Conservation (phyloP, 35 echinoderm and acorn worm species). For the Nesometra sesokonis region DNA sequence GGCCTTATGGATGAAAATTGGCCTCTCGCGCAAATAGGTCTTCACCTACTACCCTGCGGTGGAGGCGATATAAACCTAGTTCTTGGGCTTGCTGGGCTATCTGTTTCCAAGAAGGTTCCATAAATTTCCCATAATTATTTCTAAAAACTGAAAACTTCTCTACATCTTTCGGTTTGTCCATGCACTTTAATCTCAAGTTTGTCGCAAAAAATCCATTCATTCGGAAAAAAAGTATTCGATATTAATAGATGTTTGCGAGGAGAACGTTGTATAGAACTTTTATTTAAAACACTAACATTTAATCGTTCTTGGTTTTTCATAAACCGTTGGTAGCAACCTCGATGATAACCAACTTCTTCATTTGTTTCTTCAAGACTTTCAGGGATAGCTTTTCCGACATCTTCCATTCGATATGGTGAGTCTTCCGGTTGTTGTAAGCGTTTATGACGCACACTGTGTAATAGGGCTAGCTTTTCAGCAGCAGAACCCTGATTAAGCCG, state of each 20-base stretch:
- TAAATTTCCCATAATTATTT: slow-evolving; percentile 1
- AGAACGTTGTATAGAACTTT: not conserved
- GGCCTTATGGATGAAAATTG: slow-evolving; percentile 10
- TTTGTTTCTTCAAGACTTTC: slow-evolving; percentile 22
- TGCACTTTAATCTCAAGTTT: slow-evolving; percentile 4
- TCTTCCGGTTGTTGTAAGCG: too few species aligned
- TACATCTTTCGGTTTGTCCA: slow-evolving; percentile 18
- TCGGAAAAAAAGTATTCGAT: not conserved
- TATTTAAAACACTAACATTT: not conserved
- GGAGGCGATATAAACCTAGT: slow-evolving; percentile 17
- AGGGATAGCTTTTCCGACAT: slow-evolving; percentile 36
- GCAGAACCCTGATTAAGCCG: not conserved
- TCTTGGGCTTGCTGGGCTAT: slow-evolving; percentile 15
- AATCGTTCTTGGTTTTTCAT: slow-evolving; percentile 33
- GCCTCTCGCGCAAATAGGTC: slow-evolving; percentile 36
- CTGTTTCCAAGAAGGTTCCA: slow-evolving; percentile 32
- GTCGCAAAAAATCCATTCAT: slow-evolving; percentile 48
- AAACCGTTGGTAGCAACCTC: slow-evolving; percentile 37
- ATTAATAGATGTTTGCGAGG: not conserved
- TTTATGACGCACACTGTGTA: not conserved
- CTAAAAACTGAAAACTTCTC: slow-evolving; percentile 22
- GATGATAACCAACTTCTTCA: slow-evolving; percentile 21
- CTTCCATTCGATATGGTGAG: slow-evolving; percentile 25
- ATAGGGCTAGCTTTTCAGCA: not conserved
- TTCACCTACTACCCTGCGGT: slow-evolving; percentile 21